phyloP scores from a whole-genome alignment of 2,888 invertebrate species.

The Trissolcus japonicus region DNA sequence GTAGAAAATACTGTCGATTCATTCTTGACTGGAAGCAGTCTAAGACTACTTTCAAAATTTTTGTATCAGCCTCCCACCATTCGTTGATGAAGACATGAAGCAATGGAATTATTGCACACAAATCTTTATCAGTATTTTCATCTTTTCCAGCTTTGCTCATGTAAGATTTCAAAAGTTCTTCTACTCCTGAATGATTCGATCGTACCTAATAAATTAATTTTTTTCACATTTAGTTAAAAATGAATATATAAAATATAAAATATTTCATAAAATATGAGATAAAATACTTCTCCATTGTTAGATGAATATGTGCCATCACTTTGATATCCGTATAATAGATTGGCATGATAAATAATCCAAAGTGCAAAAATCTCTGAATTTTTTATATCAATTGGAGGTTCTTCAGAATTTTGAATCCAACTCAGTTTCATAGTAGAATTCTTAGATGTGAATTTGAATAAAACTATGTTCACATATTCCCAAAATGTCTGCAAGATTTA shows the following conservation, averaged over 20 bases:
- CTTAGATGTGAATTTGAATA: conserved; percentile 67
- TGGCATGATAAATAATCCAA: conserved; percentile 77
- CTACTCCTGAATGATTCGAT: conserved; percentile 76
- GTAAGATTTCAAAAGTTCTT: conserved; percentile 76
- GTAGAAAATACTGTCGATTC: conserved; percentile 78
- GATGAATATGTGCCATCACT: conserved; percentile 71
- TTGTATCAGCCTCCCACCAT: conserved; percentile 78
- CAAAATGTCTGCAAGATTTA: conserved; percentile 74
- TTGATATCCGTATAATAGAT: conserved; percentile 74
- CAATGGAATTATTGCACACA: conserved; percentile 76
- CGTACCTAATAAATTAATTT: conserved; percentile 54
- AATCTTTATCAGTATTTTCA: conserved; percentile 77
- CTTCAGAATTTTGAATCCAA: conserved; percentile 55
- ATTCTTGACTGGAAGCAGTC: conserved; percentile 80
- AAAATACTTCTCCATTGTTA: conserved; percentile 64
- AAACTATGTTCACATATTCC: conserved; percentile 74
- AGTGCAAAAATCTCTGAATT: conserved; percentile 74
- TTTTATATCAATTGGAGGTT: conserved; percentile 63
- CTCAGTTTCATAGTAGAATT: conserved; percentile 37
- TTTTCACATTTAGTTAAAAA: no score
- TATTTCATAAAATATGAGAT: background rate
- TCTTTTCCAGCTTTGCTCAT: conserved; percentile 72
- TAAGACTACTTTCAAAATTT: conserved; percentile 78
- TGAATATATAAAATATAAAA: background rate
- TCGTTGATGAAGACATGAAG: conserved; percentile 75